A percentile compares a stretch with the other conserved stretches of the same genome.
Conservation (phyloP, 2,888 invertebrate species). For the Ichneumon xanthorius region DNA sequence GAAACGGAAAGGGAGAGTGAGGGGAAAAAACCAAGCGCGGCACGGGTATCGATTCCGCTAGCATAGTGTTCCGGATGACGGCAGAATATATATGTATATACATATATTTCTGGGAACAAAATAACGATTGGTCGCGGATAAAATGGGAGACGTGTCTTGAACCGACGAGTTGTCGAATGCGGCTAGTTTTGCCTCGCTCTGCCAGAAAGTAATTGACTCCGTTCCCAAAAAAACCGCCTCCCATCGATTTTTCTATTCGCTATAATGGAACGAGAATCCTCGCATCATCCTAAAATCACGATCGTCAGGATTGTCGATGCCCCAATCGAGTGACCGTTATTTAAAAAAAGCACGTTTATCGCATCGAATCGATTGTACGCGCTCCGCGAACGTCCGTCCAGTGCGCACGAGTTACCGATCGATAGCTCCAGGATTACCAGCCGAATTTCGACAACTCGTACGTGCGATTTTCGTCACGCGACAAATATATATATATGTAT, state of each 20-base stretch:
- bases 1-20: constrained; percentile 3
- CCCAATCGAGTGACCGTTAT: not conserved
- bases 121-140: constrained; percentile 43
- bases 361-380: constrained; percentile 34
- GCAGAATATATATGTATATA: constrained; percentile 4
- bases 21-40: constrained; percentile 18
- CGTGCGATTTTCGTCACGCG: constrained; percentile 15
- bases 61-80: constrained; percentile 32
- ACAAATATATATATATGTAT: constrained; percentile 8
- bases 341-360: constrained; percentile 6
- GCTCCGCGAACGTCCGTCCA: constrained; percentile 1
- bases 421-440: constrained; percentile 27
- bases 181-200: constrained; percentile 2
- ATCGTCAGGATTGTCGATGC: constrained; percentile 2
- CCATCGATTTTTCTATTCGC: constrained; percentile 11
- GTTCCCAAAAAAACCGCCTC: not conserved
- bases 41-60: constrained; percentile 38
- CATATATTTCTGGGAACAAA: constrained; percentile 12
- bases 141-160: constrained; percentile 29
- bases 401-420: constrained; percentile 3
- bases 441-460: constrained; percentile 51
- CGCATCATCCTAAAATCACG: not conserved
- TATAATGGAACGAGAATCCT: not conserved
- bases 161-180: constrained; percentile 43
- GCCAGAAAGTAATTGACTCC: constrained; percentile 34